Evolutionary conservation across 2,797 vertebrate genomes (phyloP).

Genomic region (Mionectes olivaceus): DNA sequence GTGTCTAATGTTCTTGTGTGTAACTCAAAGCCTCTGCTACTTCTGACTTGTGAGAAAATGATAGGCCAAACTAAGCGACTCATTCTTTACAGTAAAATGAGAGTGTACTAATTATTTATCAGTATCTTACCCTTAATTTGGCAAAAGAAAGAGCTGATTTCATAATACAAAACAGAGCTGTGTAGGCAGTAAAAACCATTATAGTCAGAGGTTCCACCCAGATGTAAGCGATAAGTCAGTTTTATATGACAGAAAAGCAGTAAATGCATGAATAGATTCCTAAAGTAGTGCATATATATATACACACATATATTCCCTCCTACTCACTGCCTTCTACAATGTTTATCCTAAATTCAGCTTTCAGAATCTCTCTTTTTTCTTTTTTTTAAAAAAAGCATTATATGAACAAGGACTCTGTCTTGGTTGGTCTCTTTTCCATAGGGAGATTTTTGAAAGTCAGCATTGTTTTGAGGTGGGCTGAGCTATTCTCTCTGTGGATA

Average conservation of each 20-base stretch:
- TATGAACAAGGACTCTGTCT: not conserved
- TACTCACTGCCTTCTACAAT: not conserved
- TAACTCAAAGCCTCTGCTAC: constrained; percentile 49
- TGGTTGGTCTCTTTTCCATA: not conserved
- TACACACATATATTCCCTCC: not conserved
- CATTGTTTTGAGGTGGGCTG: not conserved
- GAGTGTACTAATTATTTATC: constrained; percentile 46
- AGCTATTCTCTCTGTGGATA: not conserved
- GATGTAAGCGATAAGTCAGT: constrained; percentile 4
- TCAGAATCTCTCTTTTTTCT: not conserved
- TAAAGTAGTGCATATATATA: not conserved
- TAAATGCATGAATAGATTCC: constrained; percentile 14
- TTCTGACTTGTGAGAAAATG: constrained; percentile 50
- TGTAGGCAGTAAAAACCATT: constrained; percentile 18
- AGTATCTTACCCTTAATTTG: constrained; percentile 29
- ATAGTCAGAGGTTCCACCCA: constrained; percentile 18
- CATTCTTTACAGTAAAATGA: constrained; percentile 58
- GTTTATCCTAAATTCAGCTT: not conserved
- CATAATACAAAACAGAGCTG: not conserved
- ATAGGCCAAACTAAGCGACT: constrained; percentile 12
- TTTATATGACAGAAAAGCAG: constrained; percentile 30
- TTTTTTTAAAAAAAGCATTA: not conserved
- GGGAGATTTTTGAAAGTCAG: not conserved
- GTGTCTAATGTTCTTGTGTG: not conserved
- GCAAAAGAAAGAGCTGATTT: constrained; percentile 51